Evolutionary conservation across 2,888 invertebrate genomes (phyloP), one percentile per base, ranked within the genome.

Genomic region (Drosophila phalerata): DNA sequence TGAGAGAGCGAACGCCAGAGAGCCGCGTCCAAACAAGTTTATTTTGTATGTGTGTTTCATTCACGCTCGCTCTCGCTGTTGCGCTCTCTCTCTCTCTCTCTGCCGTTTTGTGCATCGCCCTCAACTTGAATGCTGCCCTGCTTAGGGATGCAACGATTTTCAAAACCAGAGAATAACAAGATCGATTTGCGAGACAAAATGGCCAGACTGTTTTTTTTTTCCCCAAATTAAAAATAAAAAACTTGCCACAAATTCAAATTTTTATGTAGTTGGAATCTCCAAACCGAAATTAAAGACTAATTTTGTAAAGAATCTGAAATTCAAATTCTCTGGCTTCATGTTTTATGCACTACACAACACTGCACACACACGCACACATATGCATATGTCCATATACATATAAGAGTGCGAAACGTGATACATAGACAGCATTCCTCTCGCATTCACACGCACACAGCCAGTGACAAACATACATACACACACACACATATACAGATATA

Each of bases 331-430:
- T 65, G 68, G 67, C 66, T 65, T 81, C 61, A 79, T 81, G 70
- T 76, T 88, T 86, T 67, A 71, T 85, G 72, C 89, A 85, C 85
- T 88, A 76, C 72, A 77, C 89, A 85, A 87, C 85, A 86, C 87
- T 84, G 53, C 51, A 64, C 71, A 63, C 63, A 70, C 58, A 66
- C 53, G 60, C 10, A 63, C 15, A 22, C 17, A 53, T 28, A 28
- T 28, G 28, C 42, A 55, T 17, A 45, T 13, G 48, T 38, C 43
- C 38, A 55, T 43, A 57, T 65, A 60, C 57, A 60, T 56, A 81
- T 57, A 68, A 68, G 61, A 66, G 77, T 85, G 80, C 83, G 86
- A 85, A 82, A 82, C 77, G 80, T 77, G 83, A 85, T 85, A 87
- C 87, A 85, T 76, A 79, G 85, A 85, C 85, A 76, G 78, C 79